Evolutionary conservation across 2,888 invertebrate species (phyloP).

Genomic region (Drosophila ezoana): DNA sequence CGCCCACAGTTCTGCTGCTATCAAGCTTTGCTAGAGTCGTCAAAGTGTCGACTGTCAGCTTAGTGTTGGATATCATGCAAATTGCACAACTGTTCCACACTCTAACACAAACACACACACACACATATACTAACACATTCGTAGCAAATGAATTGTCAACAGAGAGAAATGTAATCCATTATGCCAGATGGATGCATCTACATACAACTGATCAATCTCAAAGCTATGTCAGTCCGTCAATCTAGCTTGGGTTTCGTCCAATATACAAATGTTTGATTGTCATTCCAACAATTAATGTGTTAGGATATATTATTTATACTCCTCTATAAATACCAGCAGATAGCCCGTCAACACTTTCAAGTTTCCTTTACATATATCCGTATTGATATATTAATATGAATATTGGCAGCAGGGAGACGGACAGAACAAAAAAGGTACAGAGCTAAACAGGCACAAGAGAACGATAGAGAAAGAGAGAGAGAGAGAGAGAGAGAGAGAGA

Average conservation of each 20-base stretch:
- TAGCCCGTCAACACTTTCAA: too few species aligned
- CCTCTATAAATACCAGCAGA: too few species aligned
- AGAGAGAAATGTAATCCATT: slow-evolving; percentile 21
- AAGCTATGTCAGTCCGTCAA: slow-evolving; percentile 10
- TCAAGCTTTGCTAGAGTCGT: slow-evolving; percentile 27
- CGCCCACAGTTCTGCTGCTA: slow-evolving; percentile 28
- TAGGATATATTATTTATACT: too few species aligned
- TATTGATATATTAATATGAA: too few species aligned
- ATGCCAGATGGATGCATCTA: slow-evolving; percentile 13
- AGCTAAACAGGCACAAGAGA: not conserved
- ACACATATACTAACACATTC: not conserved
- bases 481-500: not conserved
- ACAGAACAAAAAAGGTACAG: not conserved
- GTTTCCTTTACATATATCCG: too few species aligned
- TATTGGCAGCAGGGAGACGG: not conserved
- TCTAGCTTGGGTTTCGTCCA: not conserved
- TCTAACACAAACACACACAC: too few species aligned
- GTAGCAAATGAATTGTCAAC: slow-evolving; percentile 21
- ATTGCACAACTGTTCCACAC: slow-evolving; percentile 34
- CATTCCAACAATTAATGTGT: too few species aligned
- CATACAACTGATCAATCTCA: slow-evolving; percentile 9
- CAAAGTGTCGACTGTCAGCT: slow-evolving; percentile 36
- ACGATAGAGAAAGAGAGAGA: not conserved
- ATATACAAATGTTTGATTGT: not conserved
- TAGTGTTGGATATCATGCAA: slow-evolving; percentile 33